A percentile compares a stretch with the other conserved stretches of the same genome.
Evolutionary conservation across 2,797 vertebrate species (phyloP).

Genomic region (Peromyscus melanophrys): DNA sequence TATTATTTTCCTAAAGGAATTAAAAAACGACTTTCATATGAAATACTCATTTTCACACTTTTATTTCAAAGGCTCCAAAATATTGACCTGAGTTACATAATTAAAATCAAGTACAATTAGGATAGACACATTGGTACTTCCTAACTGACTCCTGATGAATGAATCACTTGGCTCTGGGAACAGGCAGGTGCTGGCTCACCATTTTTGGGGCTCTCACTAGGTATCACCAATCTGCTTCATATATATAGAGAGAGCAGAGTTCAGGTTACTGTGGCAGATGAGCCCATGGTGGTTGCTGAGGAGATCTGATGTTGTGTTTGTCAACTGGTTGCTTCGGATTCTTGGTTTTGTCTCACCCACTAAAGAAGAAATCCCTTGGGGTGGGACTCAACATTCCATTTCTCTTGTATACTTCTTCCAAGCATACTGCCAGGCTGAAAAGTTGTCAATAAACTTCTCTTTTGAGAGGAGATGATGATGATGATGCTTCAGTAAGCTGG

Average conservation of each 20-base stretch:
- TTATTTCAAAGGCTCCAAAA: conserved; percentile 32
- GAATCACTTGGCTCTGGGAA: not conserved
- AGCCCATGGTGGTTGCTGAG: not conserved
- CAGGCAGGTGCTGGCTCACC: not conserved
- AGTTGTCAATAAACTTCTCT: not conserved
- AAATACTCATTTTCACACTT: conserved; percentile 22
- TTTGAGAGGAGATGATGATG: not conserved
- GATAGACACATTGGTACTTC: not conserved
- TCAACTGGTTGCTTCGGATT: not conserved
- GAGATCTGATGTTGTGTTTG: not conserved
- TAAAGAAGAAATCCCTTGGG: not conserved
- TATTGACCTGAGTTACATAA: not conserved
- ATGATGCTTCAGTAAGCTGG: not conserved
- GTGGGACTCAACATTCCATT: not conserved
- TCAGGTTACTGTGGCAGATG: not conserved
- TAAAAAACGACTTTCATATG: conserved; percentile 47
- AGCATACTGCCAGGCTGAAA: not conserved
- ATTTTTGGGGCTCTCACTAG: too few species aligned
- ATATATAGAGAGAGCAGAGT: not conserved
- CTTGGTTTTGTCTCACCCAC: not conserved
- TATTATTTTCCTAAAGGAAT: conserved; percentile 35
- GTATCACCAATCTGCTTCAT: not conserved
- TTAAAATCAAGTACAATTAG: not conserved
- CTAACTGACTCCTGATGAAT: not conserved
- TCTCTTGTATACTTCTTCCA: not conserved